These are phyloP conservation scores for Aurelia aurita complex sp. Pacific DNA, from an alignment of 30 jellyfish, hydroid and myxozoan genomes.

Conservation along the genomic window DNA sequence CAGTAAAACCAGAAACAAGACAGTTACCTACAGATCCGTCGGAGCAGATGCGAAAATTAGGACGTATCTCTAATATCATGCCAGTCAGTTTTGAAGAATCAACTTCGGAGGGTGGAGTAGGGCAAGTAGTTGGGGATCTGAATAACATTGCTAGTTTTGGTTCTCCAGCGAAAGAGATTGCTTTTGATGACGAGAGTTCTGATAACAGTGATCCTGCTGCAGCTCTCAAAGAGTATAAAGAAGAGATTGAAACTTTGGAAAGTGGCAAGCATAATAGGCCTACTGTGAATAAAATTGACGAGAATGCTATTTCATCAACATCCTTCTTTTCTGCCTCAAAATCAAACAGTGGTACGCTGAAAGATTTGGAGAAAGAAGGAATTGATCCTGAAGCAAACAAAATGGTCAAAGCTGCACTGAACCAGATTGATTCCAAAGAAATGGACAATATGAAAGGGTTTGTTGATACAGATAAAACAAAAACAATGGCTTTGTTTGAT, in stretches of 20 bases:
- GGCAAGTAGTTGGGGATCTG: constrained; percentile 43
- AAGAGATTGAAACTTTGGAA: not conserved
- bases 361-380: constrained; percentile 24
- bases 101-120: constrained; percentile 23
- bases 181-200: not conserved
- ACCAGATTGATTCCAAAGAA: constrained; percentile 30
- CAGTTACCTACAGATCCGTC: constrained; percentile 72
- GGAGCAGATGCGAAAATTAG: constrained; percentile 50
- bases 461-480: constrained; percentile 38
- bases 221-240: constrained; percentile 15
- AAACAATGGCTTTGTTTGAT: constrained; percentile 47
- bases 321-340: constrained; percentile 63
- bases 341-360: constrained; percentile 1
- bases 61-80: constrained; percentile 40
- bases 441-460: constrained; percentile 29
- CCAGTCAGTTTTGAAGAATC: constrained; percentile 36
- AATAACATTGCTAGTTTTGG: constrained; percentile 60
- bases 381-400: constrained; percentile 31
- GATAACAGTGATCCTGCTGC: constrained; percentile 11
- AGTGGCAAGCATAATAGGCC: not conserved
- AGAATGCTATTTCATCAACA: constrained; percentile 62
- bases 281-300: constrained; percentile 38
- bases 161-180: constrained; percentile 13
- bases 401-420: constrained; percentile 32
- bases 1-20: constrained; percentile 69